Base-by-base conservation (phyloP, 2,888 invertebrate genomes). In the Lypha dubia region DNA sequence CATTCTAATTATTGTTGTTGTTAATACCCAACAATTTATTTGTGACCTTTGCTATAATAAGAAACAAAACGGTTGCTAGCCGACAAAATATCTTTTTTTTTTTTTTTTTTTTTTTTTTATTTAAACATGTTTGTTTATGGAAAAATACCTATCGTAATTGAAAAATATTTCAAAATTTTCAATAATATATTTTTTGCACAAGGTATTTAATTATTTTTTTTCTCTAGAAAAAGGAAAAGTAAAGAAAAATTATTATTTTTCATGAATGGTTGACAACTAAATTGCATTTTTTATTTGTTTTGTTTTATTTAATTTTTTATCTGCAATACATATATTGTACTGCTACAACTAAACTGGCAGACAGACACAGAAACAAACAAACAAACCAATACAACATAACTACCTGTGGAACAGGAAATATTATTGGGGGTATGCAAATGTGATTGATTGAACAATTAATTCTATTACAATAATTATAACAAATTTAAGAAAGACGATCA, bases 1-100 rank as follows among this genome's bases (percentile, higher is more conserved):
- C 32, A 58, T 58, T 58, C n/a, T 17, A 58, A 58, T 58, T 58
- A 32, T 46, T 32, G 28, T 65, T 65, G 17, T 32, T 49, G 17
- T n/a, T 65, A 17, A 6, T 5, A 65, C 17, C 28, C 22, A 17
- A 51, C 51, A 41, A 22, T 35, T 5, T n/a, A 56, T n/a, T 28
- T 58, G 11, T 9, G 58, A 58, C 58, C 58, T 58, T 58, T 32
- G n/a, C 8, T 58, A 17, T 17, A 28, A 58, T 32, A 32, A n/a
- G n/a, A 32, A 58, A 7, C n/a, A n/a, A 58, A 32, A 9, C 15
- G 9, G 17, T 58, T 32, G n/a, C 58, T n/a, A 24, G 28, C 15
- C 41, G 15, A 41, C 11, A 13, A 13, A 41, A 38, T 38, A 38
- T 8, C 5, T 38, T 46, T 46, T n/a, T 17, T n/a, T n/a, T n/a